Conservation (phyloP, 2,797 vertebrate species). For the Coreius guichenoti region DNA sequence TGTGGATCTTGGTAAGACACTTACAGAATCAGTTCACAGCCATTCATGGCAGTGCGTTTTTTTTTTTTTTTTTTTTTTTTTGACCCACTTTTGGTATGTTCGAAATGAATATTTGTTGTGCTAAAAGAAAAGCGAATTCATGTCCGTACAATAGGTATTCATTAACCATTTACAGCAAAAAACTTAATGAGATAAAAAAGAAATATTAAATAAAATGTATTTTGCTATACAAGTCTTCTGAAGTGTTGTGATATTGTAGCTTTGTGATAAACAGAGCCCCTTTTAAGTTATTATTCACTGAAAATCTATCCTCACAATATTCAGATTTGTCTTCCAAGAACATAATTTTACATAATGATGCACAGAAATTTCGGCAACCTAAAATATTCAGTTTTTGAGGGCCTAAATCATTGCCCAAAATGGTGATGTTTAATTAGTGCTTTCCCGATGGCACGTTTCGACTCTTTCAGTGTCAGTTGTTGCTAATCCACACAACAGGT, state of each 20-base stretch:
- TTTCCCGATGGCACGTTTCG: too few relatives aligned
- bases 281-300: neutral
- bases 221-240: neutral
- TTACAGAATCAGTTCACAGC: neutral
- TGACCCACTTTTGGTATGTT: neutral
- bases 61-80: too few relatives aligned
- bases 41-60: neutral
- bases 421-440: too few relatives aligned
- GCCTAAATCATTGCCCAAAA: too few relatives aligned
- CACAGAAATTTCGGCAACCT: neutral
- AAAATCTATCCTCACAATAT: neutral
- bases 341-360: neutral
- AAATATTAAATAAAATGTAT: neutral
- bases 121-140: neutral
- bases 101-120: neutral
- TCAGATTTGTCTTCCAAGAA: neutral
- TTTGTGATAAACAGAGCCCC: neutral
- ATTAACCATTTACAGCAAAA: neutral
- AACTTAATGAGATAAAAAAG: too few relatives aligned
- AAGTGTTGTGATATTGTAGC: neutral
- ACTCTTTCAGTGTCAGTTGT: too few relatives aligned
- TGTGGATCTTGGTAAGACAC: constrained; percentile 79
- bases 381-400: too few relatives aligned
- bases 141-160: neutral
- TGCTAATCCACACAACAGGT: too few relatives aligned